These are phyloP conservation scores for Mirza zaza DNA, from an alignment of 2,113 vertebrate species.

Conservation along the genomic window DNA sequence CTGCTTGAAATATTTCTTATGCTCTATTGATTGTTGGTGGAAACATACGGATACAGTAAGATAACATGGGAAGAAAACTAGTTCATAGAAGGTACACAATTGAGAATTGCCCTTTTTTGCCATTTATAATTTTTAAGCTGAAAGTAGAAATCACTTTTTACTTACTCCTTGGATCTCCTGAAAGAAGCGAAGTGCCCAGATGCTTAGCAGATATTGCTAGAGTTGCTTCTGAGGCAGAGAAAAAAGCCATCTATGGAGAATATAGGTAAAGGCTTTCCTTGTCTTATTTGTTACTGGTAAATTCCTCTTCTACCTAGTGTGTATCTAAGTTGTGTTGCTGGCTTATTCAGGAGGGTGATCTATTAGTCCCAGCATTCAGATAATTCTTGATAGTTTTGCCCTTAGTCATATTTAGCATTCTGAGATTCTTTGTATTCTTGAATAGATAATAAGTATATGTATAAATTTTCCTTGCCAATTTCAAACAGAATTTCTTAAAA, in stretches of 20 bases:
- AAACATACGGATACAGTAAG: not conserved
- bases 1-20: not conserved
- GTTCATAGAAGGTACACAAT: not conserved
- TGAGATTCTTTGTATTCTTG: not conserved
- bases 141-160: slow-evolving; percentile 19
- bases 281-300: not conserved
- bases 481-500: slow-evolving; percentile 55
- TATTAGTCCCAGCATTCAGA: not conserved
- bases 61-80: not conserved
- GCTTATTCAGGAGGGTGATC: not conserved
- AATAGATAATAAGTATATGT: not conserved
- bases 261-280: not conserved
- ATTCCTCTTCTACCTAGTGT: not conserved
- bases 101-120: not conserved
- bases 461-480: not conserved
- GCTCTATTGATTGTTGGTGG: not conserved
- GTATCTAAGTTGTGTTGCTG: not conserved
- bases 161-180: not conserved
- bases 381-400: not conserved
- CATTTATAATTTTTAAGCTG: not conserved
- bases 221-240: not conserved
- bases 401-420: slow-evolving; percentile 8
- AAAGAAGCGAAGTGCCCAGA: not conserved
- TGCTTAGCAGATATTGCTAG: not conserved
- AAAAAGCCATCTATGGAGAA: not conserved